phyloP scores from a whole-genome alignment of 2,888 invertebrate genomes.

The Dilophus febrilis region DNA sequence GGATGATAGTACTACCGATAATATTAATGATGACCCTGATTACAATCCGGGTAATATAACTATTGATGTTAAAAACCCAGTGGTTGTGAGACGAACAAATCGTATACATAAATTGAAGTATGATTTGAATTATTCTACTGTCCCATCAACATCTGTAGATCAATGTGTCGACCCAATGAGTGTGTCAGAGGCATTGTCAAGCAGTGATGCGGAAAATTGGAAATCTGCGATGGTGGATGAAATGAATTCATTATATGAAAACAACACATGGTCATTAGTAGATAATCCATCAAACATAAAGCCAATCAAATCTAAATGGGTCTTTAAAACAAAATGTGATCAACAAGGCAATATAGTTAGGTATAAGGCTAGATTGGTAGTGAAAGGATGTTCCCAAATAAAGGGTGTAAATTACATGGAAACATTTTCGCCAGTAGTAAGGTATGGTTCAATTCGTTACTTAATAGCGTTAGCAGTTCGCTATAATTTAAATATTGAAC shows the following conservation, averaged over 20 bases:
- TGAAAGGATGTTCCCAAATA: constrained; percentile 7
- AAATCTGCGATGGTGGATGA: constrained; percentile 3
- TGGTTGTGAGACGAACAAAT: too few relatives aligned
- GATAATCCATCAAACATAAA: constrained; percentile 1
- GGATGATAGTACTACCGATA: not conserved
- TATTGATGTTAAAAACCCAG: too few relatives aligned
- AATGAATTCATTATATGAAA: not conserved
- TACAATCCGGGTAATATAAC: not conserved
- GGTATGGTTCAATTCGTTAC: constrained; percentile 4
- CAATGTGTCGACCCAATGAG: constrained; percentile 1
- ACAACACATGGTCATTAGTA: not conserved
- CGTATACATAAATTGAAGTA: not conserved
- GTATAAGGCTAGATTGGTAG: constrained; percentile 8
- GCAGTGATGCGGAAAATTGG: not conserved
- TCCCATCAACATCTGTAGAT: not conserved
- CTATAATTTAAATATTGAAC: constrained; percentile 2
- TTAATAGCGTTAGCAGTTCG: constrained; percentile 6
- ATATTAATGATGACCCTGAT: not conserved
- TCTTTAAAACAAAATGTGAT: constrained; percentile 7
- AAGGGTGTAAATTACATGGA: constrained; percentile 4
- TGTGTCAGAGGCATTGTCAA: not conserved
- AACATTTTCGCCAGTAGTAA: constrained; percentile 4
- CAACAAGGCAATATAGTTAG: constrained; percentile 3
- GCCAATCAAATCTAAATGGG: constrained; percentile 7
- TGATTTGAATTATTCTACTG: not conserved